phyloP scores from a whole-genome alignment of 2,113 vertebrate genomes.

The Pandion haliaetus region DNA sequence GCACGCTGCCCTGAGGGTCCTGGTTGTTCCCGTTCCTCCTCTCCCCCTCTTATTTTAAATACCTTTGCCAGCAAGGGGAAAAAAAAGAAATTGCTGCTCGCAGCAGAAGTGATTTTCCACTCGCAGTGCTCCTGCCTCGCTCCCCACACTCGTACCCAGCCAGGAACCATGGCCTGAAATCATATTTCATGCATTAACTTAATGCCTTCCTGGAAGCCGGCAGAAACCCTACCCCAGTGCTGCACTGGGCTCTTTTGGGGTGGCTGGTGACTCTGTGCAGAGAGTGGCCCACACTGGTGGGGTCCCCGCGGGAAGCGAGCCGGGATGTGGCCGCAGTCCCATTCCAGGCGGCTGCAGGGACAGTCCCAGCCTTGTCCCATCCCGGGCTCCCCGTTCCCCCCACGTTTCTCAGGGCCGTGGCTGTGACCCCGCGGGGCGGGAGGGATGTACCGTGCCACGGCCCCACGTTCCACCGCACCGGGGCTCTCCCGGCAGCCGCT shows the following conservation, averaged over 20 bases:
- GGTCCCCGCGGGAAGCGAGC: accelerated
- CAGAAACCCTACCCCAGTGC: background rate
- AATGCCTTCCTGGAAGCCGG: background rate
- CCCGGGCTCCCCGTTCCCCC: background rate
- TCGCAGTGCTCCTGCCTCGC: background rate
- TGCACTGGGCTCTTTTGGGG: background rate
- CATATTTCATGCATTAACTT: background rate
- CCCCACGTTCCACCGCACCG: background rate
- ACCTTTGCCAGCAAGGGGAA: background rate
- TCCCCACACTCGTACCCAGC: background rate
- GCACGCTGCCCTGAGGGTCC: background rate
- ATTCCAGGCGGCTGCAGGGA: background rate
- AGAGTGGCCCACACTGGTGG: background rate
- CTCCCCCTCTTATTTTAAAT: background rate
- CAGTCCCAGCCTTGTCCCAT: accelerated
- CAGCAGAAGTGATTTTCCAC: slow-evolving; percentile 53
- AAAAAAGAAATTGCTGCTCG: background rate
- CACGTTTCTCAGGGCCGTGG: accelerated
- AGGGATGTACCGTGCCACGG: background rate
- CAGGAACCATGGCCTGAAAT: background rate
- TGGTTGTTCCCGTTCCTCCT: background rate
- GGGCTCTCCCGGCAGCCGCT: background rate
- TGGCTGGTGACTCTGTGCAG: background rate
- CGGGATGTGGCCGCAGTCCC: background rate
- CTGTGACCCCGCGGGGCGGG: accelerated